Evolutionary conservation across 1,140 invertebrate species (phyloP).

Genomic region (Trachelipus rathkii): DNA sequence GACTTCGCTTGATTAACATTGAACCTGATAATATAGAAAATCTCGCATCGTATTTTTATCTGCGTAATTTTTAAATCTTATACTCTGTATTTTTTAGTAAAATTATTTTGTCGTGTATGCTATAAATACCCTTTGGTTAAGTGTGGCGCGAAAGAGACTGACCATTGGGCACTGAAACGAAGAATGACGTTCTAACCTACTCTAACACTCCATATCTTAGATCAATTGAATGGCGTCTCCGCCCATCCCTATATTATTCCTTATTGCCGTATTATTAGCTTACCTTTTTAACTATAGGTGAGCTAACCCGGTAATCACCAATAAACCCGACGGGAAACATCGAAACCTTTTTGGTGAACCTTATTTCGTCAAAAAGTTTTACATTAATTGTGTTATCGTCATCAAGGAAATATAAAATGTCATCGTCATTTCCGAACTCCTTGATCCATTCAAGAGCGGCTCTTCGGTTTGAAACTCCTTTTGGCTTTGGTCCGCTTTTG

Average conservation of each 20-base stretch:
- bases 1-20: no score
- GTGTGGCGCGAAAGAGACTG: no score
- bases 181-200: background rate
- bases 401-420: conserved; percentile 63
- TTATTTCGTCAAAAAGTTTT: conserved; percentile 71
- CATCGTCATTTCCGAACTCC: conserved; percentile 43
- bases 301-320: conserved; percentile 60
- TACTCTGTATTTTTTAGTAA: no score
- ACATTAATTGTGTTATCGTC: conserved; percentile 70
- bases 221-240: conserved; percentile 47
- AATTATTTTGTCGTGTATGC: no score
- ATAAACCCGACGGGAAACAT: conserved; percentile 77
- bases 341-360: conserved; percentile 67
- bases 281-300: conserved; percentile 55
- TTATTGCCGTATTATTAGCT: no score
- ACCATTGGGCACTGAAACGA: no score
- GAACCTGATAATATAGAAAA: no score
- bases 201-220: background rate
- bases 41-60: no score
- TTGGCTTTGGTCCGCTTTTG: conserved; percentile 54
- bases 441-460: conserved; percentile 60
- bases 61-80: no score
- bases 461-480: conserved; percentile 63
- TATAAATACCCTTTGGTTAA: no score
- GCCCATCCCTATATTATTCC: conserved; percentile 50